Percentiles rank a stretch among this genome's conserved stretches.
Evolutionary conservation across 2,797 vertebrate species (phyloP).

Genomic region (Novumbra hubbsi): DNA sequence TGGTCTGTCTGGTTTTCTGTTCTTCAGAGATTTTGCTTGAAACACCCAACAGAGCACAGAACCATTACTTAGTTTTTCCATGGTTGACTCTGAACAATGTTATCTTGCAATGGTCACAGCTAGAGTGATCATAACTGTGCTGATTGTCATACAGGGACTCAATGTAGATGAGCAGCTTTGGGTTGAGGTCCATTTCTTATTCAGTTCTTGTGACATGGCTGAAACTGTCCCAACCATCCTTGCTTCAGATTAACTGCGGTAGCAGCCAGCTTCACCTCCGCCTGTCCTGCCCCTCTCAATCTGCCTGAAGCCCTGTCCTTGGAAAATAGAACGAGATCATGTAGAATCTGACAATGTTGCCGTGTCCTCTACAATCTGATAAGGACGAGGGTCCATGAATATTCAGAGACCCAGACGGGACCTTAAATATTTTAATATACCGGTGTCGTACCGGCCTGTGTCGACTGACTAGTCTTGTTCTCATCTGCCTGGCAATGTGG

Average conservation of each 20-base stretch:
- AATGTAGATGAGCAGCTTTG: conserved; percentile 26
- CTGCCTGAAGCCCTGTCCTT: conserved; percentile 57
- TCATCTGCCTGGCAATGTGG: conserved; percentile 33
- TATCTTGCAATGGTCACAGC: neutral
- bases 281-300: neutral
- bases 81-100: conserved; percentile 1
- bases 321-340: conserved; percentile 57
- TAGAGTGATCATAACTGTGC: conserved; percentile 20
- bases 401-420: conserved; percentile 54
- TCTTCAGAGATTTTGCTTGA: neutral
- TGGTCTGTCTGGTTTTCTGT: neutral
- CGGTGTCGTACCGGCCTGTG: conserved; percentile 36
- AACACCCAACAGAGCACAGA: neutral
- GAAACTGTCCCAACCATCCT: conserved; percentile 27
- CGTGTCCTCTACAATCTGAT: conserved; percentile 62
- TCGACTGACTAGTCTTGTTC: conserved; percentile 38
- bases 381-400: conserved; percentile 63
- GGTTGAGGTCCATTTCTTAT: conserved; percentile 48
- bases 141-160: conserved; percentile 36
- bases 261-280: conserved; percentile 35
- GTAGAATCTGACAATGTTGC: conserved; percentile 57
- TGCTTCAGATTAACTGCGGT: conserved; percentile 50
- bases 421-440: conserved; percentile 74
- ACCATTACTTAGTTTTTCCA: neutral
- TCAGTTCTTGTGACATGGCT: conserved; percentile 46